Evolutionary conservation across 2,113 vertebrate genomes (phyloP).

Genomic region (Muscicapa adusta): DNA sequence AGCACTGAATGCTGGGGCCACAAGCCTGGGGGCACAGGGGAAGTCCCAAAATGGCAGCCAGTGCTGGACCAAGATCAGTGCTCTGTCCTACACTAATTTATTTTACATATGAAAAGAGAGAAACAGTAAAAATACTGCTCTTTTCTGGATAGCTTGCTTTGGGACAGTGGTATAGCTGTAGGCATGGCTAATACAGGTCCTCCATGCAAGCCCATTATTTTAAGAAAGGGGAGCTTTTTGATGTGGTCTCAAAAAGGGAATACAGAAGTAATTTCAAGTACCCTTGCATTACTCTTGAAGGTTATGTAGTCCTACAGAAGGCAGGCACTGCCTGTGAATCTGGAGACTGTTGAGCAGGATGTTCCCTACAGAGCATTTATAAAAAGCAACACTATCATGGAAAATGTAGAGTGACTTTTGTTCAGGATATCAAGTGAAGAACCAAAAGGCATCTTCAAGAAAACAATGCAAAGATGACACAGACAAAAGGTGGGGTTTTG

Average conservation of each 20-base stretch:
- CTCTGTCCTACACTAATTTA: not conserved
- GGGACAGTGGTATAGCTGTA: not conserved
- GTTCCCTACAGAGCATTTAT: not conserved
- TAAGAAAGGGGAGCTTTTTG: not conserved
- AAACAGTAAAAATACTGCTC: not conserved
- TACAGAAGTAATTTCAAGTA: not conserved
- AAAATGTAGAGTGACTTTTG: not conserved
- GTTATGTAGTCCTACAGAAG: not conserved
- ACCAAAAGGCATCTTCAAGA: not conserved
- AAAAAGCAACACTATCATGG: not conserved
- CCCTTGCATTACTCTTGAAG: not conserved
- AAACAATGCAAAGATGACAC: not conserved
- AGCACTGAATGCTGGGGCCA: too few species aligned
- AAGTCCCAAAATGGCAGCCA: not conserved
- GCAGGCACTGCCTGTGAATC: not conserved
- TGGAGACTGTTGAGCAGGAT: not conserved
- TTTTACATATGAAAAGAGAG: not conserved
- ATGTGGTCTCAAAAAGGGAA: not conserved
- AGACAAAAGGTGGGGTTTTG: not conserved
- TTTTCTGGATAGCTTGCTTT: not conserved
- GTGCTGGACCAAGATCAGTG: not conserved
- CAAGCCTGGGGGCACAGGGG: not conserved
- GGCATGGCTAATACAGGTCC: not conserved
- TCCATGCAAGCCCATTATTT: not conserved
- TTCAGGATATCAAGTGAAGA: not conserved